Evolutionary conservation across 1,140 invertebrate genomes (phyloP).

Genomic region (Aphis gossypii): DNA sequence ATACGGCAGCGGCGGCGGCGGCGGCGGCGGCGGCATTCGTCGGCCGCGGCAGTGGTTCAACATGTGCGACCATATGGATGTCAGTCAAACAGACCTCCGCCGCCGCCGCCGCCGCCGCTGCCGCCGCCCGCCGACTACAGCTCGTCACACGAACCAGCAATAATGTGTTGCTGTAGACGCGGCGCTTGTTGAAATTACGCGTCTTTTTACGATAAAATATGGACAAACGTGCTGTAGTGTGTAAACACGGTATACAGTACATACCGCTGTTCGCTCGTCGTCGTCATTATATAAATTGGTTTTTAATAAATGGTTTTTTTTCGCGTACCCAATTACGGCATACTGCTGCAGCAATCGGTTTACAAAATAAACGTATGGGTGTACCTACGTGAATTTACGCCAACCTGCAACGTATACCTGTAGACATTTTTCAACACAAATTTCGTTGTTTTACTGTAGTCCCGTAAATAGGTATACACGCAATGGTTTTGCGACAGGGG

Average conservation of each 20-base stretch:
- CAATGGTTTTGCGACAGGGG: neutral
- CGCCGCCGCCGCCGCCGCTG: neutral
- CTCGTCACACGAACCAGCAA: neutral
- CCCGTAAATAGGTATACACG: neutral
- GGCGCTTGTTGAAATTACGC: neutral
- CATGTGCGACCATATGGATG: conserved; percentile 56
- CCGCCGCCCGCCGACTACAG: neutral
- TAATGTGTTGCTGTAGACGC: neutral
- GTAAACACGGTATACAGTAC: neutral
- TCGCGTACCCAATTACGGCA: neutral
- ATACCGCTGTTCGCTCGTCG: neutral
- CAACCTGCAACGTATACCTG: no score
- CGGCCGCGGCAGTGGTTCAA: conserved; percentile 27
- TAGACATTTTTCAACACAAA: neutral
- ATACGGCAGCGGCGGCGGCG: neutral
- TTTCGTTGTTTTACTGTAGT: neutral
- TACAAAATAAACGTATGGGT: no score
- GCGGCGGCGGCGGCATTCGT: neutral
- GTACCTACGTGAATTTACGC: neutral
- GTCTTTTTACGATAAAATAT: conserved; percentile 18
- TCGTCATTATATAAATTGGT: neutral
- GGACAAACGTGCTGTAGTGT: neutral
- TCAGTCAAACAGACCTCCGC: conserved; percentile 40
- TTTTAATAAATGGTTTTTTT: neutral
- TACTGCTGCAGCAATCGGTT: neutral